Base-by-base conservation (phyloP, 2,888 invertebrate genomes). In the Synergus japonicus region DNA sequence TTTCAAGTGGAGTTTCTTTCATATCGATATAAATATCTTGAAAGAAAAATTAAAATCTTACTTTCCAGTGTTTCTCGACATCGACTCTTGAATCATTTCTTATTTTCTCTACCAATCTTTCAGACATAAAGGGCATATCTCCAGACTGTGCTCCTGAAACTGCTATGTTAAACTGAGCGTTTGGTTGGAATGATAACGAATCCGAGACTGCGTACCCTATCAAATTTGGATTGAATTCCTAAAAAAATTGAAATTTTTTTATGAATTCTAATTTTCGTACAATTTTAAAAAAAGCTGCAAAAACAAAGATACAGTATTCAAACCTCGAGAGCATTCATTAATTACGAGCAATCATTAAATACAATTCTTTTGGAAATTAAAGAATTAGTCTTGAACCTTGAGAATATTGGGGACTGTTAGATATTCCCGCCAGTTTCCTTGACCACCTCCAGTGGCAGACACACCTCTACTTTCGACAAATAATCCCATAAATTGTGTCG, bases 391-490 rank as follows among this genome's bases (percentile, higher is more conserved):
- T 9, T 63, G 22, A 79, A 90, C 95, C 92, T 95, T 96, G 76
- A 96, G 92, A 84, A 96, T 96, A 88, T 96, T 96, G 0, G 96
- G 96, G 46, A 96, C 89, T 0, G 96, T 96, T 69, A 96, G 90
- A 89, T 93, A 95, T 88, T 95, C 93, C n/a, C 95, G 93, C 96
- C 96, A 96, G 0, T 94, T 94, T 44, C 93, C 94, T 89, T 96
- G 94, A 0, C 96, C 96, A 4, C 96, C 96, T 10, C 88, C 89
- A 8, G 83, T 73, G 4, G 86, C 87, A 0, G 86, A 58, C 4
- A 83, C 86, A 7, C 91, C 91, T 58, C 91, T 87, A 79, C 89
- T 91, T 78, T 91, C 91, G 46, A 90, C 89, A 0, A 87, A 65
- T 0, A 94, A 85, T 8, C 94, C 93, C 0, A 93, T 65, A 0